Conservation (phyloP, 2,888 invertebrate genomes). For the Metacarcinus magister region DNA sequence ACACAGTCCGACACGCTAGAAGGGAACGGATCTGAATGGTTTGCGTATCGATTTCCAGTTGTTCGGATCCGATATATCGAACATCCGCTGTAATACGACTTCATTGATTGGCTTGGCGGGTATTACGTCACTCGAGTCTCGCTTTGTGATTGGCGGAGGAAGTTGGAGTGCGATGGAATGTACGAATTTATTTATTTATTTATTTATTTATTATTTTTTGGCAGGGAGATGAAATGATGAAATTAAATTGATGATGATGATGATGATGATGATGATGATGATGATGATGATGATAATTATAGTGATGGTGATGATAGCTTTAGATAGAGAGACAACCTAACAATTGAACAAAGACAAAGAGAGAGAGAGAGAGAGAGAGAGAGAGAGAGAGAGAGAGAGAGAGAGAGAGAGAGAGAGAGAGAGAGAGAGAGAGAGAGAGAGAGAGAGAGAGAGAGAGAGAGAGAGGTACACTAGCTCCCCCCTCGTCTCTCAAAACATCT, state of each 20-base stretch:
- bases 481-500: conserved; percentile 60
- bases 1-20: background rate
- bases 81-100: background rate
- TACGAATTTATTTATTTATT: background rate
- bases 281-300: background rate
- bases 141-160: background rate
- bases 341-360: background rate
- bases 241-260: background rate
- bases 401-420: conserved; percentile 54
- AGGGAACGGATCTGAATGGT: background rate
- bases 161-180: background rate
- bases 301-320: background rate
- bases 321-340: background rate
- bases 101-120: background rate
- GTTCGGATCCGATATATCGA: background rate
- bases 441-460: conserved; percentile 40
- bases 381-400: conserved; percentile 58
- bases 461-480: background rate
- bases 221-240: background rate
- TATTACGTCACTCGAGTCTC: background rate
- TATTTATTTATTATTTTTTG: background rate
- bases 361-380: background rate
- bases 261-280: background rate
- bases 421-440: conserved; percentile 57
- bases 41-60: conserved; percentile 5